phyloP scores from a whole-genome alignment of 2,797 vertebrate genomes.

The Poeciliopsis turneri region DNA sequence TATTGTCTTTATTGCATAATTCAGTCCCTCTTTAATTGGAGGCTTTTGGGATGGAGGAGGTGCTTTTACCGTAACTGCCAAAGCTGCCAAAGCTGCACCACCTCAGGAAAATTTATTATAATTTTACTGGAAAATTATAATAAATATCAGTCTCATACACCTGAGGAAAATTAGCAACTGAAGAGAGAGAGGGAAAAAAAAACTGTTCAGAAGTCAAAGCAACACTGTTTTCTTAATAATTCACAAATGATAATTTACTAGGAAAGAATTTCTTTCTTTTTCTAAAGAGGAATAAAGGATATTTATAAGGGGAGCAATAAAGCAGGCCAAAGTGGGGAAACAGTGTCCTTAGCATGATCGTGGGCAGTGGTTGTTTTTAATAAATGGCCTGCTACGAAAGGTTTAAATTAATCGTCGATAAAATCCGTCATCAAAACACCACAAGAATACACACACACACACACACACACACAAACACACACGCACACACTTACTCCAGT shows the following conservation, averaged over 20 bases:
- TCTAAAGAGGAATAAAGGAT: slow-evolving; percentile 56
- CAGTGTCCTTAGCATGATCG: slow-evolving; percentile 36
- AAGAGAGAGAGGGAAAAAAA: slow-evolving; percentile 23
- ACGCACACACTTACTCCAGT: slow-evolving; percentile 27
- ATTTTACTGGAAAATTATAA: slow-evolving; percentile 57
- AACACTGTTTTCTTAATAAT: slow-evolving; percentile 32
- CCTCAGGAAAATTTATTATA: slow-evolving; percentile 20
- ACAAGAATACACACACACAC: slow-evolving; percentile 47
- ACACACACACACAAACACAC: slow-evolving; percentile 39
- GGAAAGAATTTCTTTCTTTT: slow-evolving; percentile 10
- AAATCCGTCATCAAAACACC: slow-evolving; percentile 56
- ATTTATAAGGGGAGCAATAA: slow-evolving; percentile 27
- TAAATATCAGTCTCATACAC: slow-evolving; percentile 67
- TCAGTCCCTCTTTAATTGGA: slow-evolving; percentile 55
- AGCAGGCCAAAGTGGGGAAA: slow-evolving; percentile 40
- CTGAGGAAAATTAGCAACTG: slow-evolving; percentile 61
- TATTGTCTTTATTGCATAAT: slow-evolving; percentile 77
- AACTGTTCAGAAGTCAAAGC: slow-evolving; percentile 54
- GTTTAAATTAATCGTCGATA: slow-evolving; percentile 63
- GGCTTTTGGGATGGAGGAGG: slow-evolving; percentile 33
- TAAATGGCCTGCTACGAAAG: slow-evolving; percentile 62
- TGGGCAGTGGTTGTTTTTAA: slow-evolving; percentile 59
- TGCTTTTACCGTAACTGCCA: slow-evolving; percentile 46
- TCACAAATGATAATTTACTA: neutral
- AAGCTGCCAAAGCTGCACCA: slow-evolving; percentile 11